Evolutionary conservation across 2,888 invertebrate genomes (phyloP).

Genomic region (Chrysina gloriosa): DNA sequence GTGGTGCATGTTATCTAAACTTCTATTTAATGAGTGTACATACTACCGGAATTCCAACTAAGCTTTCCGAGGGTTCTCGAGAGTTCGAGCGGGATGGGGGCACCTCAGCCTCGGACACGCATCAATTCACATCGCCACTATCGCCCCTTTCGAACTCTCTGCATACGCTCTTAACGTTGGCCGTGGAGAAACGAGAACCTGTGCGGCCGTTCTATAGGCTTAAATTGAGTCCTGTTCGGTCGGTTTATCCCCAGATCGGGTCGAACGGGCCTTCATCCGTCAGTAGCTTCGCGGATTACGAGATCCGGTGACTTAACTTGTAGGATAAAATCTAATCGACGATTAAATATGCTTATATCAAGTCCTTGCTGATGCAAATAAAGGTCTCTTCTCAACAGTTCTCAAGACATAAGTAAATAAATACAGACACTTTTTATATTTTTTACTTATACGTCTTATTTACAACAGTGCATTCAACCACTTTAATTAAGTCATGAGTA

Average conservation of each 20-base stretch:
- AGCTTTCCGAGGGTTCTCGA: slow-evolving; percentile 39
- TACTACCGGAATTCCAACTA: slow-evolving; percentile 42
- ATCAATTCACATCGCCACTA: slow-evolving; percentile 19
- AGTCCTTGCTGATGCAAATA: too few species aligned
- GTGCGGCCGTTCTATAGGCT: neutral
- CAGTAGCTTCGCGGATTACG: slow-evolving; percentile 1
- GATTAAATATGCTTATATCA: neutral
- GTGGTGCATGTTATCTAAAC: slow-evolving; percentile 40
- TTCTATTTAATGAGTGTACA: slow-evolving; percentile 43
- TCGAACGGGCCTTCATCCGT: neutral
- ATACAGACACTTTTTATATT: too few species aligned
- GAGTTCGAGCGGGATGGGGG: slow-evolving; percentile 23
- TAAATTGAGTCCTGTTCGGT: neutral
- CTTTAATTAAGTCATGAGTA: too few species aligned
- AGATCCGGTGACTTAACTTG: neutral
- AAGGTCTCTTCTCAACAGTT: too few species aligned
- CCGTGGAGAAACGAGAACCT: neutral
- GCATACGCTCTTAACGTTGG: neutral
- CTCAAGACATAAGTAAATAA: too few species aligned
- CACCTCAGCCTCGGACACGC: slow-evolving; percentile 10
- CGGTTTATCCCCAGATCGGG: neutral
- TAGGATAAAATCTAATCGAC: neutral
- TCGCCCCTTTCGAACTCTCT: neutral
- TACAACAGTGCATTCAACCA: too few species aligned
- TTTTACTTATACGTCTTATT: too few species aligned